A percentile compares a stretch with the other conserved stretches of the same genome.
phyloP scores from a whole-genome alignment of 2,113 vertebrate genomes.

The Gnathonemus echidnorhynchus region DNA sequence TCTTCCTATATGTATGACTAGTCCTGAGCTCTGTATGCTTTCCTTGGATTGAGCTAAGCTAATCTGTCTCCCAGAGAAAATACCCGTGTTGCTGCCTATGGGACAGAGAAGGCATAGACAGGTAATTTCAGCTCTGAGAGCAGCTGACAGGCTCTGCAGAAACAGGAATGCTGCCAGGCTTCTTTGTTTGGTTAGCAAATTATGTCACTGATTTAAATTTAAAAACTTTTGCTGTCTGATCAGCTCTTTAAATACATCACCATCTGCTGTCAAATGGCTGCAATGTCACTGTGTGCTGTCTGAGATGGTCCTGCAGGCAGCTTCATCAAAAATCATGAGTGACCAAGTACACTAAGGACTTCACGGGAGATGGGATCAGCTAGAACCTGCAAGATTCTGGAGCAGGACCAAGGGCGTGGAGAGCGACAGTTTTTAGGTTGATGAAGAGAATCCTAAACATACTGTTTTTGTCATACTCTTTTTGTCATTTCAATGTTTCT shows the following conservation, averaged over 20 bases:
- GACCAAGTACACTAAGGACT: not conserved
- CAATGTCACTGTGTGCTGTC: not conserved
- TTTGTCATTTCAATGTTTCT: not conserved
- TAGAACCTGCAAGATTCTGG: not conserved
- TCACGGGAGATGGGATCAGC: not conserved
- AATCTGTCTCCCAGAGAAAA: not conserved
- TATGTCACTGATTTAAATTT: not conserved
- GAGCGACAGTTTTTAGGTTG: not conserved
- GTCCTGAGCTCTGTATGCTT: not conserved
- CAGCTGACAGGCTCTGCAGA: not conserved
- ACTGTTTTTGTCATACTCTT: not conserved
- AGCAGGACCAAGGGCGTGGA: not conserved
- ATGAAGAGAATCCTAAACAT: not conserved
- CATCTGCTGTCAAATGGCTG: not conserved
- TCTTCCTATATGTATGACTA: not conserved
- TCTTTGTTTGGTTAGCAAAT: not conserved
- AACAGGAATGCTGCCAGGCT: not conserved
- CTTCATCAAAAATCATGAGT: not conserved
- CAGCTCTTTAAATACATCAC: not conserved
- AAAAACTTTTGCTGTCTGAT: not conserved
- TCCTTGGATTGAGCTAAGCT: not conserved
- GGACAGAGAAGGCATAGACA: not conserved
- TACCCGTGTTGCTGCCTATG: not conserved
- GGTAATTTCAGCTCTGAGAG: not conserved
- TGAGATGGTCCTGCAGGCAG: not conserved